Base-by-base conservation (phyloP, 2,888 invertebrate genomes). In the Chloroclystis v-ata region DNA sequence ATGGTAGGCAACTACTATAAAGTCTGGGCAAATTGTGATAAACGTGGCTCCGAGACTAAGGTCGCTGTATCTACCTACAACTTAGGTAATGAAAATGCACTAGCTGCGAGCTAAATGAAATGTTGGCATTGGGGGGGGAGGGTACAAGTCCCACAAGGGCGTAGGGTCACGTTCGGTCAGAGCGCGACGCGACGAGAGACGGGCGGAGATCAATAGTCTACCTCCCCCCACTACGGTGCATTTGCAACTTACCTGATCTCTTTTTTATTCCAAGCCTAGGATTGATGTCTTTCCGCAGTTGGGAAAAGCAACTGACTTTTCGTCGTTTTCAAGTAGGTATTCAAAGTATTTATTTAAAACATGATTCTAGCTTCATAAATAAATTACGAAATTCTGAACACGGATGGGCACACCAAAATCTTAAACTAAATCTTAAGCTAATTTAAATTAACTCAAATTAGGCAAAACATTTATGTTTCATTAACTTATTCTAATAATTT, bases 161-260 rank as follows among this genome's bases (percentile, higher is more conserved):
- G 68, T 57, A 70, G 78, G 86, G 82, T 88, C 81, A 87, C 61
- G 76, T 69, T 75, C 79, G 86, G 87, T 87, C 87, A 87, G 58
- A 69, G 71, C 64, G 67, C 75, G 85, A 65, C 86, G 84, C 82
- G 83, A 80, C 82, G 32, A 72, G 66, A 67, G 84, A 81, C 83
- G 72, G 67, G 67, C 57, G 59, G 61, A 63, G 82, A 86, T 86
- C 84, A 78, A 85, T 83, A 82, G 66, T 61, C 63, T 46, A 65
- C 59, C 59, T 67, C 54, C 60, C 69, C 67, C 53, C n/a, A n/a
- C n/a, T n/a, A 46, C 63, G 63, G 32, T 29, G 35, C 35, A 35
- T 35, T 35, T 35, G 35, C 35, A 59, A 59, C 55, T 46, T 52
- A 44, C 10, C 41, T 60, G 61, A 67, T 59, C 60, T 64, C 28